Base-by-base conservation (phyloP, 2,113 vertebrate species). In the Argyrosomus japonicus region DNA sequence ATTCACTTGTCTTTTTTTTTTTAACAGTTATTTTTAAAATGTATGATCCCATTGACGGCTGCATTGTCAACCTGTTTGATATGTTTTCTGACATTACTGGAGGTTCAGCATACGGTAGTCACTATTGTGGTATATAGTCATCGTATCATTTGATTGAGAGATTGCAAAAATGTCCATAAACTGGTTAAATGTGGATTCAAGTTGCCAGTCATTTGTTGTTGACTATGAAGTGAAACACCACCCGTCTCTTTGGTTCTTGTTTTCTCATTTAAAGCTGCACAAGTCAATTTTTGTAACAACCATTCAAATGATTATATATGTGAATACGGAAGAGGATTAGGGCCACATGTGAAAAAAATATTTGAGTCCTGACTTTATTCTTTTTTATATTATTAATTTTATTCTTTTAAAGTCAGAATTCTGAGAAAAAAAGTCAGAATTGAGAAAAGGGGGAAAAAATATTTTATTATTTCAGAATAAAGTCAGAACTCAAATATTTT, bases 151-250 rank as follows among this genome's bases (percentile, higher is more conserved):
- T 88, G 62, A 70, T 75, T 88, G 78, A 89, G 61, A 84, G 77
- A 86, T 83, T 89, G 79, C 71, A 87, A 89, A 88, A 75, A 64
- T 89, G 69, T 88, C 85, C 82, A 90, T 91, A 91, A 93, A 90
- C 67, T 82, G 83, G 79, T 89, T 90, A 63, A 76, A 83, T 91
- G 89, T 83, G 70, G 86, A 71, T 62, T 79, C 25, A 76, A 68
- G 79, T 82, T 63, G 70, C 77, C 47, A 62, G 15, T 87, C 47
- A 69, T 90, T 91, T 90, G 43, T 91, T 84, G n/a, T 32, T 50
- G 36, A 71, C n/a, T 75, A 36, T 36, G 36, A 48, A 9, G 23
- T 21, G 29, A 76, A n/a, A n/a, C 47, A 54, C 63, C n/a, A 45
- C n/a, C 18, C 18, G 61, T 47, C 47, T 17, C 4, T 48, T 54